These are phyloP conservation scores for Lymantria monacha DNA, from an alignment of 2,888 invertebrate species.

Conservation along the genomic window DNA sequence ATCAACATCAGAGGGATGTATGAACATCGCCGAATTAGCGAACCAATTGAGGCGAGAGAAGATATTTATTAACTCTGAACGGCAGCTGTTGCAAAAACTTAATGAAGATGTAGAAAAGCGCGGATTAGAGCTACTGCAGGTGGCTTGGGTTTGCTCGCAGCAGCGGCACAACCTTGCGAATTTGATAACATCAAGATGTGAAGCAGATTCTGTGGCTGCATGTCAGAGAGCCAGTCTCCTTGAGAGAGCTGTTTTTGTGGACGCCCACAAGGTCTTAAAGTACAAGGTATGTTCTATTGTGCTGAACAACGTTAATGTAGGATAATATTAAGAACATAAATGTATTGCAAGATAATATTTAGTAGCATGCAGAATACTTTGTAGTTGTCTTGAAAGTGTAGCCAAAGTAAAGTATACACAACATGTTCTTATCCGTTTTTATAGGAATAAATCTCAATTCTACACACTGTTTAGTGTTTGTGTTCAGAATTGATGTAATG, in stretches of 20 bases:
- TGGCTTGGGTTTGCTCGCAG: constrained; percentile 94
- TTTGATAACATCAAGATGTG: constrained; percentile 87
- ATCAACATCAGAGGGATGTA: constrained; percentile 72
- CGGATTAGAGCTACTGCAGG: constrained; percentile 83
- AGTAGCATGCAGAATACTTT: too few species aligned
- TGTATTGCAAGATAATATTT: too few species aligned
- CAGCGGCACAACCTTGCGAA: constrained; percentile 91
- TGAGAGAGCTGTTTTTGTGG: constrained; percentile 84
- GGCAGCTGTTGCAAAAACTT: constrained; percentile 88
- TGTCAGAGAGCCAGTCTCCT: constrained; percentile 84
- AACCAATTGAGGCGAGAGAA: constrained; percentile 91
- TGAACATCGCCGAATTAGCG: constrained; percentile 76
- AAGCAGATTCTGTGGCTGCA: constrained; percentile 88
- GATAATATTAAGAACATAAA: too few species aligned
- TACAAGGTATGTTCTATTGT: constrained; percentile 85
- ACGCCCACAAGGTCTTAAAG: constrained; percentile 91
- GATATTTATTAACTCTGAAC: constrained; percentile 92
- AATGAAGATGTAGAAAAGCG: constrained; percentile 86
- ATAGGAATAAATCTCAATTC: too few species aligned
- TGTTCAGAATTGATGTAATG: too few species aligned
- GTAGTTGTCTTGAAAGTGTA: too few species aligned
- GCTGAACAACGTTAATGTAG: not conserved
- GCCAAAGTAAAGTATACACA: too few species aligned
- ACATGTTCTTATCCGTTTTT: too few species aligned
- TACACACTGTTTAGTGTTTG: too few species aligned